Evolutionary conservation across 2,888 invertebrate species (phyloP), one percentile per base, ranked within the genome.

Genomic region (Clepsis dumicolana): DNA sequence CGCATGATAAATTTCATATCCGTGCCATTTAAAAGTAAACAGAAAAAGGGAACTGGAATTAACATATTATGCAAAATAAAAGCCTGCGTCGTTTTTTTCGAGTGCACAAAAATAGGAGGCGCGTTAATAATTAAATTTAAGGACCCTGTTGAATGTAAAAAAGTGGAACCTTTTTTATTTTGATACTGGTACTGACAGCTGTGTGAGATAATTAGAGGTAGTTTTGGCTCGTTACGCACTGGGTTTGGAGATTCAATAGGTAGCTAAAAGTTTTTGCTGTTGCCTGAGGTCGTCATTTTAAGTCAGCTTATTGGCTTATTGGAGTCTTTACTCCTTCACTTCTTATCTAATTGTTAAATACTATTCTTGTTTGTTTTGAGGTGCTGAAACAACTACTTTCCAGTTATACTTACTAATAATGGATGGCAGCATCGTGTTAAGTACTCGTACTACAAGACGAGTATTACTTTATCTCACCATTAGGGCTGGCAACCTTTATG

Each of bases 51-150:
- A 24, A 16, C 27, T 29, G 44, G 67, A 53, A 57, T 67, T 67
- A 67, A 57, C 63, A 67, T 63, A 63, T 63, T 67, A 67, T 63
- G 67, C 21, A 52, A 67, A 67, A 63, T 63, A 63, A 63, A 61
- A 56, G 38, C 38, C 25, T 38, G 52, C 27, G 56, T 53, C 18
- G 29, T 65, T 66, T 62, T 66, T 62, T 60, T 38, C n/a, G 56
- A 56, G 25, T 62, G 56, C 48, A 67, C 27, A 50, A 67, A 61
- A 57, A 67, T 12, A 25, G 48, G 62, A n/a, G 21, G 18, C 57
- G 57, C 62, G 57, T 65, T 35, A 38, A 67, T 63, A 57, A 67
- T 67, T 35, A 18, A 38, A 48, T 67, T 35, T 25, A 38, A 48
- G 61, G 50, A 50, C 41, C 63, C 29, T 57, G 62, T 50, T 62